Conservation (phyloP, 2,113 vertebrate genomes). For the Austrofundulus limnaeus region DNA sequence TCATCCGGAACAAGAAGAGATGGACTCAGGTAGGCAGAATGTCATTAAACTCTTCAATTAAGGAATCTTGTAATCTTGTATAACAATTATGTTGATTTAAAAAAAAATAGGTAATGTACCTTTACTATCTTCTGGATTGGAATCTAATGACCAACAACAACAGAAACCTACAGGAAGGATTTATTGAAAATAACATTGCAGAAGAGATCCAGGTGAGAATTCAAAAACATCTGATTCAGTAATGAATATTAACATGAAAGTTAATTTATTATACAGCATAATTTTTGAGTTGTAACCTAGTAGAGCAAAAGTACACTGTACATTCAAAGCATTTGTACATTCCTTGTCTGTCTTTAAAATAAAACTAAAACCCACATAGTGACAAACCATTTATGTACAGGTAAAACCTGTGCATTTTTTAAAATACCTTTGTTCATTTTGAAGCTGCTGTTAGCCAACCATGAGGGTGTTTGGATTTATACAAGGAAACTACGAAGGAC, state of each 20-base stretch:
- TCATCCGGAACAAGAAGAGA: constrained; percentile 75
- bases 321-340: too few species aligned
- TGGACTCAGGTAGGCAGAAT: constrained; percentile 72
- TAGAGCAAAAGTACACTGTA: too few species aligned
- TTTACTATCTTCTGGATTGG: constrained; percentile 72
- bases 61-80: too few species aligned
- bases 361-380: too few species aligned
- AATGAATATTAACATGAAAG: background rate
- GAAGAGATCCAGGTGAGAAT: constrained; percentile 36
- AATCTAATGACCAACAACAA: constrained; percentile 61
- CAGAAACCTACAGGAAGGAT: constrained; percentile 2
- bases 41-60: background rate
- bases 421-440: too few species aligned
- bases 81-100: background rate
- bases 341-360: too few species aligned
- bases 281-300: too few species aligned
- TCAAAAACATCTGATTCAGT: background rate
- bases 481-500: too few species aligned
- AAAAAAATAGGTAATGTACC: constrained; percentile 78
- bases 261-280: background rate
- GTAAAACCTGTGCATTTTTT: too few species aligned
- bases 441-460: too few species aligned
- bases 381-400: too few species aligned
- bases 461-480: too few species aligned
- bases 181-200: background rate